phyloP scores from a whole-genome alignment of 2,888 invertebrate species.

The Philhelius pedissequus region DNA sequence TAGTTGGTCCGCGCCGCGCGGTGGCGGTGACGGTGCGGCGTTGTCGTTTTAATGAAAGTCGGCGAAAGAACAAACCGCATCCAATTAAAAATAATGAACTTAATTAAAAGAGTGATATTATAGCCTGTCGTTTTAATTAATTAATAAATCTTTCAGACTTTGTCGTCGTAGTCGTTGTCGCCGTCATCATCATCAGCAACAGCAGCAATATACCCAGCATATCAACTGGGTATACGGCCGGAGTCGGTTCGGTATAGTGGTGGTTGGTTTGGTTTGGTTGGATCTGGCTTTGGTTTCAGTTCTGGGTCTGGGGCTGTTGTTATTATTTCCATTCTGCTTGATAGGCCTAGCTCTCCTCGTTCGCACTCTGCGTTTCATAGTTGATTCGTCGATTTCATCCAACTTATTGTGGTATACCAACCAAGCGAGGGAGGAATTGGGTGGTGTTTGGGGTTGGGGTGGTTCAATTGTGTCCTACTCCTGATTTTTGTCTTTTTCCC shows the following conservation, averaged over 20 bases:
- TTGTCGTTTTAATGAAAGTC: conserved; percentile 69
- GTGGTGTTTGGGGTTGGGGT: neutral
- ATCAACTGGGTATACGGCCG: conserved; percentile 20
- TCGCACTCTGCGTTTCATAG: conserved; percentile 57
- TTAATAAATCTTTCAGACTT: conserved; percentile 71
- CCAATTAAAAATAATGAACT: conserved; percentile 73
- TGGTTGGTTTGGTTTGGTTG: conserved; percentile 16
- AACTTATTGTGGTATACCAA: neutral
- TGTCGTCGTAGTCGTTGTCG: conserved; percentile 69
- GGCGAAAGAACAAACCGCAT: conserved; percentile 72
- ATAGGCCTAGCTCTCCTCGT: conserved; percentile 39
- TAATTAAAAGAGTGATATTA: conserved; percentile 72
- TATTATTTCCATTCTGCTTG: conserved; percentile 64
- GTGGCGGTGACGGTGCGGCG: conserved; percentile 30
- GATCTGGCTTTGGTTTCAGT: neutral
- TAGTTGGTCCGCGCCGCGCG: conserved; percentile 1
- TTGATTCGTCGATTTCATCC: conserved; percentile 59
- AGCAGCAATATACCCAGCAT: conserved; percentile 31
- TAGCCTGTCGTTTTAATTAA: conserved; percentile 72
- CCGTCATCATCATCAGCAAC: conserved; percentile 51
- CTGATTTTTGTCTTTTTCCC: neutral
- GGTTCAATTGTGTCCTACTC: conserved; percentile 6
- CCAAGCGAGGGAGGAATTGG: neutral
- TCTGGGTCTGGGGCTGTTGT: conserved; percentile 14
- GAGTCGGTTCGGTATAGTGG: neutral